Base-by-base conservation (phyloP, 2,888 invertebrate genomes). In the Pterostichus madidus region DNA sequence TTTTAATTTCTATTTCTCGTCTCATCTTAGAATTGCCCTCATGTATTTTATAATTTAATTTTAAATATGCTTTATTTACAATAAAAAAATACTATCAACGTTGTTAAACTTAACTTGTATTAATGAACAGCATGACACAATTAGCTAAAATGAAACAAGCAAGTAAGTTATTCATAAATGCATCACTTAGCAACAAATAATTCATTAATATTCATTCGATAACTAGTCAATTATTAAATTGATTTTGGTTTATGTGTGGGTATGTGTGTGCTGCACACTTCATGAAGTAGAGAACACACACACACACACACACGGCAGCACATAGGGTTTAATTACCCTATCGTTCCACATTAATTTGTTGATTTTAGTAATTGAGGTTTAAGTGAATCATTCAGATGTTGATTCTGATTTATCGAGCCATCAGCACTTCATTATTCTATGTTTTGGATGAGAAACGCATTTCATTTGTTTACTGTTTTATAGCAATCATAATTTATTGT, bases 281-380 rank as follows among this genome's bases (percentile, higher is more conserved):
- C 39, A 39, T 39, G 39, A 39, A 39, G 39, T 39, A 5, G 39
- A 7, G 39, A 39, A 39, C 39, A 39, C 39, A 39, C 39, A 3
- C 64, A 64, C 64, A 13, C 32, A 64, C 64, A 2, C 68, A 15
- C 39, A 44, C 10, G 8, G 17, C 3, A 11, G 35, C n/a, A 64
- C 68, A 17, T 15, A 44, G 68, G 8, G 68, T 71, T 71, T 71
- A 71, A 71, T 71, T 71, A 71, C 46, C 15, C 68, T 71, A 71
- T 71, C 68, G 39, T 15, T 31, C 17, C 68, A 71, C 68, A 71
- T 71, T 71, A 71, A 71, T 71, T 71, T 71, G 68, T 44, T 71
- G 68, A 71, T 71, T 71, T 71, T 71, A 44, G 11, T 71, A 71
- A 71, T 71, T 71, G 68, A 11, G 68, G 44, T 71, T 71, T 71